Evolutionary conservation across 2,888 invertebrate genomes (phyloP).

Genomic region (Pecten maximus): DNA sequence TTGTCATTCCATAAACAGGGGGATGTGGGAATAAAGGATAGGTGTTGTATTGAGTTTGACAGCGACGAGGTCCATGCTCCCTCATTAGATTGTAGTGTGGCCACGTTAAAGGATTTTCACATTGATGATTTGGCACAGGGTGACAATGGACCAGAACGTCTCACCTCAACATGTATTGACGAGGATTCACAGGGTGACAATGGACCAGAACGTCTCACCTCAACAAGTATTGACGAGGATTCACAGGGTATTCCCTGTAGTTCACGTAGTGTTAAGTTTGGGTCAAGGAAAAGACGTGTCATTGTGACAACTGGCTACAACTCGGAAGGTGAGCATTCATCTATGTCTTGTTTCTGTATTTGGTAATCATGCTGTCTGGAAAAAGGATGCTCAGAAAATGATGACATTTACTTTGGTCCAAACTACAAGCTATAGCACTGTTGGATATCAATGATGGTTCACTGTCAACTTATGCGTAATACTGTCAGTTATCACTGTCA

Average conservation of each 20-base stretch:
- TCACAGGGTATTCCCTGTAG: conserved; percentile 63
- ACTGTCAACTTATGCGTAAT: too few species aligned
- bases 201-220: conserved; percentile 56
- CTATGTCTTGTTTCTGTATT: too few species aligned
- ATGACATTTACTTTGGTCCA: too few species aligned
- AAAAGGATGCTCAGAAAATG: too few species aligned
- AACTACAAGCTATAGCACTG: too few species aligned
- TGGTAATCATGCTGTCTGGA: too few species aligned
- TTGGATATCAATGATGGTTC: too few species aligned
- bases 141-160: not conserved
- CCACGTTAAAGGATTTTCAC: conserved; percentile 36
- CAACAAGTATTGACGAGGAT: conserved; percentile 61
- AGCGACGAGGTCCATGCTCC: not conserved
- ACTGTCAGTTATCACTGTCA: too few species aligned
- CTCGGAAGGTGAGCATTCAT: not conserved
- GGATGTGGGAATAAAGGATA: not conserved
- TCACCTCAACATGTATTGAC: conserved; percentile 60
- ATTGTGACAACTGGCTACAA: not conserved
- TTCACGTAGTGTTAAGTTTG: conserved; percentile 64
- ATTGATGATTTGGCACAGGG: conserved; percentile 38
- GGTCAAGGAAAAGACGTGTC: conserved; percentile 37
- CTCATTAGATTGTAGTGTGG: not conserved
- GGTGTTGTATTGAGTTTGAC: not conserved
- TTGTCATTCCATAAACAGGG: not conserved
- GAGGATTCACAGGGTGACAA: conserved; percentile 64